Conservation (phyloP, 2,797 vertebrate genomes). For the Garrulus glandarius region DNA sequence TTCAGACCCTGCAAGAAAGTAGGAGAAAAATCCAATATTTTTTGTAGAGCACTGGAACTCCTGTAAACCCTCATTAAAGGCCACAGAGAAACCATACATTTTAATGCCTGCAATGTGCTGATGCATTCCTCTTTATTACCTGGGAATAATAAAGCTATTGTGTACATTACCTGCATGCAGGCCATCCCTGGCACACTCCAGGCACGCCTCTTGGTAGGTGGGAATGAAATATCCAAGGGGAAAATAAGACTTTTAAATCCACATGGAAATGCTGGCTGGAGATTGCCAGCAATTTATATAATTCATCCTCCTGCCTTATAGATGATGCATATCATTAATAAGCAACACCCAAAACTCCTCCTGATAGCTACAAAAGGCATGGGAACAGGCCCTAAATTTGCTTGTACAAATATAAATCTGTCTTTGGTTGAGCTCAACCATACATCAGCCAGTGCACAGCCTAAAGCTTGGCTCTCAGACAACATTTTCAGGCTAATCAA, state of each 20-base stretch:
- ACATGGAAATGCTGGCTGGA: not conserved
- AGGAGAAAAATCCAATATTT: constrained; percentile 7
- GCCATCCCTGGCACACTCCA: not conserved
- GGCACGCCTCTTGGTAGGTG: not conserved
- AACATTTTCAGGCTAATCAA: constrained; percentile 34
- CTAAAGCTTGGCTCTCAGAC: constrained; percentile 9
- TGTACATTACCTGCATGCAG: not conserved
- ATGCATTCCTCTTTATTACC: not conserved
- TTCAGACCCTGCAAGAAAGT: not conserved
- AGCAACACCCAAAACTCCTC: not conserved
- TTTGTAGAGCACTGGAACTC: not conserved
- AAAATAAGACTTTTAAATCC: not conserved
- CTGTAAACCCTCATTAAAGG: constrained; percentile 22
- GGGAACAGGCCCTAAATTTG: not conserved
- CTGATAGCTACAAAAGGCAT: not conserved
- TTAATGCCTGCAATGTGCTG: constrained; percentile 34
- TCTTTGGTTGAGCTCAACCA: constrained; percentile 45
- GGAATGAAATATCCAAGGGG: not conserved
- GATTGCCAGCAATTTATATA: not conserved
- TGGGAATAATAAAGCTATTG: constrained; percentile 14
- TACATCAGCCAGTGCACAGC: not conserved
- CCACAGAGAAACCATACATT: constrained; percentile 22
- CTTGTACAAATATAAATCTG: constrained; percentile 49
- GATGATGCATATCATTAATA: constrained; percentile 2
- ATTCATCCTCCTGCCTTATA: constrained; percentile 10